These are phyloP conservation scores for Epinotia brunnichana DNA, from an alignment of 2,888 invertebrate genomes.

Conservation along the genomic window DNA sequence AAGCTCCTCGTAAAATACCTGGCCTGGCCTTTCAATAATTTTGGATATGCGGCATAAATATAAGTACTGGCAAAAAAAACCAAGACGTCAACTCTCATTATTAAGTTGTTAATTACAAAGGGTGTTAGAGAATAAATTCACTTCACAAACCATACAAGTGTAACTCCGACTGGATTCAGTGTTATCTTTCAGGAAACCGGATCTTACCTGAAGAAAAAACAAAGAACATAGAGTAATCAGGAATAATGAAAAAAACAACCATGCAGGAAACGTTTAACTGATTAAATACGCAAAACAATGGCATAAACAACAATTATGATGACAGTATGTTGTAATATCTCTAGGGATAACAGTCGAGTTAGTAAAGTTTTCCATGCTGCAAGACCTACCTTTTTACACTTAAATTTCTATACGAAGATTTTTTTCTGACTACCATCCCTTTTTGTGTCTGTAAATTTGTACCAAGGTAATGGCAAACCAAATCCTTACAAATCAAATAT, in stretches of 20 bases:
- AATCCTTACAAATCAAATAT: no score
- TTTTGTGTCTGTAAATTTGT: no score
- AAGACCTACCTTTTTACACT: not conserved
- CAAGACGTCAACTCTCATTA: not conserved
- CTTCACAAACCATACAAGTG: slow-evolving; percentile 4
- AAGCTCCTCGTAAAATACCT: not conserved
- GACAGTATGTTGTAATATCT: not conserved
- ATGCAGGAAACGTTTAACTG: slow-evolving; percentile 20
- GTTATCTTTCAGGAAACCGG: slow-evolving; percentile 27
- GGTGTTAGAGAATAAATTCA: not conserved
- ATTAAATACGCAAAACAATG: slow-evolving; percentile 18
- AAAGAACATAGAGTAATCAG: slow-evolving; percentile 18
- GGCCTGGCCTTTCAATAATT: not conserved
- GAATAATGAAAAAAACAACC: slow-evolving; percentile 6
- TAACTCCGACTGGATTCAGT: not conserved
- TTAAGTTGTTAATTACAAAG: not conserved
- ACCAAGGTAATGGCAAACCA: no score
- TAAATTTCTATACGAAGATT: no score
- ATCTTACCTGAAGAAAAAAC: slow-evolving; percentile 47
- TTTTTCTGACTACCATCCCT: no score
- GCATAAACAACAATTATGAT: not conserved
- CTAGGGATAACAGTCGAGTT: not conserved
- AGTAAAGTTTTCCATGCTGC: not conserved
- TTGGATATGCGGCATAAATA: not conserved
- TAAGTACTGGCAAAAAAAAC: not conserved